phyloP scores from a whole-genome alignment of 2,888 invertebrate species.

The Himalopsyche kuldschensis region DNA sequence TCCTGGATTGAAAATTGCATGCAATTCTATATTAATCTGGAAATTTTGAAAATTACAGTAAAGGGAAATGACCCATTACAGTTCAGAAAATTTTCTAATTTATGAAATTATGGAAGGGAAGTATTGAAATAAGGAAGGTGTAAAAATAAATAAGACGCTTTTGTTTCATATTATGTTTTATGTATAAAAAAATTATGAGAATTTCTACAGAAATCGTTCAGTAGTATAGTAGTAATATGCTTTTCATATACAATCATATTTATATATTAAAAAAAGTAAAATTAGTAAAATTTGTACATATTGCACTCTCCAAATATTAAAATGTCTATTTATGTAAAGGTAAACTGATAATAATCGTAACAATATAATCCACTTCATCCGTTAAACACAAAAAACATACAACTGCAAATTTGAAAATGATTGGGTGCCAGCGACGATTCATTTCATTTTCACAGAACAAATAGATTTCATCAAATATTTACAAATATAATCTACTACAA shows the following conservation, averaged over 20 bases:
- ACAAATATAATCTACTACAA: neutral
- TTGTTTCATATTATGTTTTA: conserved; percentile 38
- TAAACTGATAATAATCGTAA: conserved; percentile 36
- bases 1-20: too few species aligned
- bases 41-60: too few species aligned
- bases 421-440: neutral
- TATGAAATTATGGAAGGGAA: too few species aligned
- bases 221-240: conserved; percentile 40
- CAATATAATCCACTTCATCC: conserved; percentile 23
- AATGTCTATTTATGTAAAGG: conserved; percentile 36
- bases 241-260: conserved; percentile 40
- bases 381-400: neutral
- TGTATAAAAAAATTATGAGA: conserved; percentile 41
- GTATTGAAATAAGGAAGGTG: neutral
- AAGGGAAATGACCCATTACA: too few species aligned
- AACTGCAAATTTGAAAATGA: neutral
- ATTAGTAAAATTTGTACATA: conserved; percentile 68
- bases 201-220: conserved; percentile 41
- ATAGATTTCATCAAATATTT: neutral
- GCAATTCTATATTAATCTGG: too few species aligned
- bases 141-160: neutral
- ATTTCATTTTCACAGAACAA: neutral
- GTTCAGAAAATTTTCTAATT: too few species aligned
- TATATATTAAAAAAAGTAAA: conserved; percentile 37
- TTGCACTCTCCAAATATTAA: conserved; percentile 61